Conservation (phyloP, 2,113 vertebrate genomes). For the Phainopepla nitens region DNA sequence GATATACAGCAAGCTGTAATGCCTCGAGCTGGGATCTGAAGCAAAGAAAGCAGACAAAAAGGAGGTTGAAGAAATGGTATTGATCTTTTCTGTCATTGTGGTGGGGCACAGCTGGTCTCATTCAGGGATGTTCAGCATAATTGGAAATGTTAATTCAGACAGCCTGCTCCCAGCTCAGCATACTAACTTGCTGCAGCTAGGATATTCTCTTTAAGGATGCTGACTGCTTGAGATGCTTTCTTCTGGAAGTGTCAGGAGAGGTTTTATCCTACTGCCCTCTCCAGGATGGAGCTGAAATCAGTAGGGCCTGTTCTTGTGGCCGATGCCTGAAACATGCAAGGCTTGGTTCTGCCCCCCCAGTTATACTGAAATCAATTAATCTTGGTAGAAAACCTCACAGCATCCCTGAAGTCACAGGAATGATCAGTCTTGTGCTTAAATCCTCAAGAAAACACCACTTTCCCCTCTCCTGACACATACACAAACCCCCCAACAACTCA, state of each 20-base stretch:
- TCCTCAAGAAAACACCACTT: not conserved
- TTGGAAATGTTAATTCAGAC: not conserved
- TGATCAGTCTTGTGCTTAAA: not conserved
- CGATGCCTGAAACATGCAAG: not conserved
- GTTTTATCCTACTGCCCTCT: conserved; percentile 16
- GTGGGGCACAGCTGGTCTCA: not conserved
- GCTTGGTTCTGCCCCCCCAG: not conserved
- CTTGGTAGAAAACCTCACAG: not conserved
- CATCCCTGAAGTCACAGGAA: not conserved
- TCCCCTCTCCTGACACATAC: not conserved
- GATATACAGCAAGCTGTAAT: not conserved
- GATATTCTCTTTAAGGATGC: not conserved
- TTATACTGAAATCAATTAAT: not conserved
- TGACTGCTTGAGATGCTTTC: not conserved
- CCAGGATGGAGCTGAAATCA: not conserved
- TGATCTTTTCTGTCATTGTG: not conserved
- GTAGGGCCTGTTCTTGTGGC: not conserved
- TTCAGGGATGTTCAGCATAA: not conserved
- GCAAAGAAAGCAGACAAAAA: not conserved
- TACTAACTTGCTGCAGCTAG: not conserved
- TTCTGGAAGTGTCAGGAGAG: not conserved
- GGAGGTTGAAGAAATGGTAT: not conserved
- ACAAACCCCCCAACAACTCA: not conserved
- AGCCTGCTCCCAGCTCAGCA: not conserved
- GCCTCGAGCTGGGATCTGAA: rapidly evolving